Evolutionary conservation across 2,888 invertebrate genomes (phyloP), one percentile per base, ranked within the genome.

Genomic region (Crepidodera aurea): DNA sequence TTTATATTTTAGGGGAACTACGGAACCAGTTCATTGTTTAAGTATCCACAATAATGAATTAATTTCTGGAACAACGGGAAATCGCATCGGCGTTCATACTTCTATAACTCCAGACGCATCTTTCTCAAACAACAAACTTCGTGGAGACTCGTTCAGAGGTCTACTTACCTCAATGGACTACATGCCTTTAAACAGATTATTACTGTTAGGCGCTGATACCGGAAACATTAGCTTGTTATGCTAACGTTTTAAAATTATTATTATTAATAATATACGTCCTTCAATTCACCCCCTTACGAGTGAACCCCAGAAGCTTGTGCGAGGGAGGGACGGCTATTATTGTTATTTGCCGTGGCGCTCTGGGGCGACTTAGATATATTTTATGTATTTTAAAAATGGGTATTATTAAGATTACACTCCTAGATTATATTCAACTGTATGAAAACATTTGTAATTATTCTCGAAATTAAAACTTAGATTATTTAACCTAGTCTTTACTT

Each of bases 1-100:
- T n/a, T n/a, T n/a, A n/a, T 15, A 48, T 22, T 46, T 50, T 73
- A 94, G 94, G 83, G 96, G 95, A 63, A 90, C 91, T 51, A 91
- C 93, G 1, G 97, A 97, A 78, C 96, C 97, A 0, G 94, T 95
- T 1, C 96, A 96, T 82, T 94, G 94, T 73, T 86, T 96, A 65
- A 87, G 89, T 39, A 86, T 90, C 39, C 90, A 92, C 81, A 89
- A 90, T 77, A 86, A 88, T 71, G 93, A 94, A 79, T 82, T 98
- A 62, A 88, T 97, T 65, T 91, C 94, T 5, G 96, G 94, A 25
- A 96, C 96, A 0, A 96, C 96, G 0, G 95, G 93, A 62, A 98
- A 97, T 79, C 88, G 94, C 27, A 90, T 96, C 70, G 94, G 95
- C 12, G 93, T 94, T 46, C 93, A 94, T 80, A 89, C 92, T 0